Evolutionary conservation across 2,113 vertebrate genomes (phyloP), one percentile per base, ranked within the genome.

Genomic region (Istiophorus platypterus): DNA sequence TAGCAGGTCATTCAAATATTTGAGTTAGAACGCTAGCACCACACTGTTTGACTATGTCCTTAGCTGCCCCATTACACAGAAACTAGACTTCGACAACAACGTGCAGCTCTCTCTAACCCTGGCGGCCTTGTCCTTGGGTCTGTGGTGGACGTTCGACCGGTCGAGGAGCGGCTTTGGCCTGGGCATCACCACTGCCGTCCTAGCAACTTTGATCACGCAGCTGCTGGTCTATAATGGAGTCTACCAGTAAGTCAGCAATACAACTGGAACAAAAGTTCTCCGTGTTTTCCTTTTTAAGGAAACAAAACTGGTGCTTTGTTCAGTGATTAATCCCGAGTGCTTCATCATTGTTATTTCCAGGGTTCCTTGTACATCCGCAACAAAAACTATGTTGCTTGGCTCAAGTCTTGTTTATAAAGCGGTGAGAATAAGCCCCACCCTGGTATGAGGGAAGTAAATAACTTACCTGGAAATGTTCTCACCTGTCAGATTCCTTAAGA

Each of bases 131-230:
- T 99, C 98, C 31, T 92, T 99, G 80, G 98, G 98, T 13, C 90
- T 99, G 51, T 99, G 98, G 98, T 99, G 98, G 98, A 99, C 97
- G 0, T 99, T 99, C 54, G 98, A 99, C 87, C 95, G 98, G 61
- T 99, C 98, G 64, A 96, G 98, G 84, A 98, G 97, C 83, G 98
- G 98, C 27, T 97, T 99, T 74, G 97, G 97, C 17, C 96, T 99
- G 85, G 98, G 98, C 49, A 93, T 99, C 81, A 96, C 96, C 94
- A 98, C 99, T 15, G 96, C 98, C 68, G 96, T 97, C 86, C 91
- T 99, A 37, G 98, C 98, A n/a, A 99, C 98, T 0, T 22, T 98
- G 71, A 95, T 97, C 86, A 97, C 98, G 17, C 98, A 99, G 80
- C 94, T 99, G 66, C 93, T 99, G 80, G 98, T 98, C 79, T 98